Evolutionary conservation across 2,113 vertebrate species (phyloP).

Genomic region (Mionectes macconnelli): DNA sequence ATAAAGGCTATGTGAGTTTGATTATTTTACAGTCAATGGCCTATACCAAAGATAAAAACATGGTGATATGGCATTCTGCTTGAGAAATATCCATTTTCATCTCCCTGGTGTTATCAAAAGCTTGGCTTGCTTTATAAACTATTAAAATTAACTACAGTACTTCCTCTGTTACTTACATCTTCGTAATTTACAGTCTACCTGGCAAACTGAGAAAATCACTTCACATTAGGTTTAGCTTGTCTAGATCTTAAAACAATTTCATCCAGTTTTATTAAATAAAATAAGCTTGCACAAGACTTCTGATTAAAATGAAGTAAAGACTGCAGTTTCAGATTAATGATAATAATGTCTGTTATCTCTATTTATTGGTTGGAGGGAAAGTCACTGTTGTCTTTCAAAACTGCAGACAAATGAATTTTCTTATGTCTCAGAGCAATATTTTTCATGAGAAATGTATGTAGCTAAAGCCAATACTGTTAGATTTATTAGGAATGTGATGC

Average conservation of each 20-base stretch:
- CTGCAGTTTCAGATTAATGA: neutral
- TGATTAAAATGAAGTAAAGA: neutral
- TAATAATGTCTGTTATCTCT: neutral
- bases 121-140: neutral
- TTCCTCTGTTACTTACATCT: neutral
- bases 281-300: neutral
- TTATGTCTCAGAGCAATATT: neutral
- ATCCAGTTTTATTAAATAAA: neutral
- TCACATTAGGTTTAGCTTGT: neutral
- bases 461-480: neutral
- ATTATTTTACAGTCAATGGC: neutral
- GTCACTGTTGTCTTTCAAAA: neutral
- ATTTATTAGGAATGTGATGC: conserved; percentile 5
- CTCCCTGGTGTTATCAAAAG: neutral
- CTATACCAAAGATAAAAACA: neutral
- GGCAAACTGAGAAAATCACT: neutral
- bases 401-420: conserved; percentile 13
- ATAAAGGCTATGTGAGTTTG: neutral
- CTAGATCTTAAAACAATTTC: neutral
- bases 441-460: neutral
- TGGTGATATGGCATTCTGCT: neutral
- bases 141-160: neutral
- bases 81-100: neutral
- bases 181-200: neutral
- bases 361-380: neutral